These are phyloP conservation scores for Heliothis subflexa DNA, from an alignment of 1,140 invertebrate genomes.

Conservation along the genomic window DNA sequence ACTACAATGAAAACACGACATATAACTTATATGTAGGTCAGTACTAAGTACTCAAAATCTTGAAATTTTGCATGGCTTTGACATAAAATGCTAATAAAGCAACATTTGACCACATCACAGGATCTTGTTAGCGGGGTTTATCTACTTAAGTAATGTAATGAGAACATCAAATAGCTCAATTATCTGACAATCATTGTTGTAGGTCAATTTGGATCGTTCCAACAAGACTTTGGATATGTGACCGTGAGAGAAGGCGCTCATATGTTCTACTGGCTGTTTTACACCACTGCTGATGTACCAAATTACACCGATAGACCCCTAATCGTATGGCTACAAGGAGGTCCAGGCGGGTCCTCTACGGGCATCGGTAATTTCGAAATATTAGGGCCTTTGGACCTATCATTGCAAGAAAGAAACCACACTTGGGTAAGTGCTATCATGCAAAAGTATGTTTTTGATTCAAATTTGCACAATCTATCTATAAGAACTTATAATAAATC, in stretches of 20 bases:
- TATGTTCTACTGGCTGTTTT: constrained; percentile 95
- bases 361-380: constrained; percentile 93
- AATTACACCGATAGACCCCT: constrained; percentile 89
- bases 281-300: constrained; percentile 88
- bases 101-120: too few relatives aligned
- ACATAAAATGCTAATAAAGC: neutral
- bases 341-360: constrained; percentile 91
- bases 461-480: too few relatives aligned
- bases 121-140: neutral
- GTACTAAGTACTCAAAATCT: neutral
- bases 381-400: constrained; percentile 90
- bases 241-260: constrained; percentile 90
- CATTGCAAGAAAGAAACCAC: constrained; percentile 89
- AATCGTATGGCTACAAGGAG: constrained; percentile 93
- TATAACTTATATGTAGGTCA: too few relatives aligned
- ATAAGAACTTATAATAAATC: too few relatives aligned
- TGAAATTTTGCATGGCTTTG: neutral
- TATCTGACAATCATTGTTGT: constrained; percentile 36
- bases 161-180: neutral
- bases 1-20: too few relatives aligned
- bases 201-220: constrained; percentile 76
- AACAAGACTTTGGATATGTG: constrained; percentile 80
- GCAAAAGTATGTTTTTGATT: neutral
- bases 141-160: neutral
- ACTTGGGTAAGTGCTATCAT: constrained; percentile 89